Evolutionary conservation across 2,888 invertebrate genomes (phyloP).

Genomic region (Drosophila prostipennis): DNA sequence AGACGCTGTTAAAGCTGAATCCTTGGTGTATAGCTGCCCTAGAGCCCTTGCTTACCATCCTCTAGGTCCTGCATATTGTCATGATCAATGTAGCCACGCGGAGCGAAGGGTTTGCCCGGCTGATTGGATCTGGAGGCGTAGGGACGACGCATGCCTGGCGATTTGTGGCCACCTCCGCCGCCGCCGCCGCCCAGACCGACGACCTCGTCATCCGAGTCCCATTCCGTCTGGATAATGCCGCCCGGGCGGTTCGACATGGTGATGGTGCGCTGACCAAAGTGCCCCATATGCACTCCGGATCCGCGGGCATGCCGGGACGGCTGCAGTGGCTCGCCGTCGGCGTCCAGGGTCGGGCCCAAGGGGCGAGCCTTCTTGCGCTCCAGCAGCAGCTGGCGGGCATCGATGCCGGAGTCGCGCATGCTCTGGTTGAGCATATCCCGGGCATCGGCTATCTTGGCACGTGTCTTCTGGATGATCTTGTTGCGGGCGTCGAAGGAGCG

Average conservation of each 20-base stretch:
- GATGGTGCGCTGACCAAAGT: slow-evolving; percentile 52
- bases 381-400: slow-evolving; percentile 90
- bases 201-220: slow-evolving; percentile 22
- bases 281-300: slow-evolving; percentile 20
- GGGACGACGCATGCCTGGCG: neutral
- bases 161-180: slow-evolving; percentile 12
- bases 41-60: slow-evolving; percentile 70
- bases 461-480: slow-evolving; percentile 91
- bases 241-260: slow-evolving; percentile 42
- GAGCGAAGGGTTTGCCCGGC: slow-evolving; percentile 64
- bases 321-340: slow-evolving; percentile 6
- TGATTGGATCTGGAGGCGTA: slow-evolving; percentile 26
- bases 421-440: slow-evolving; percentile 91
- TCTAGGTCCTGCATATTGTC: slow-evolving; percentile 83
- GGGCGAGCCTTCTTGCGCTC: slow-evolving; percentile 82
- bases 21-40: neutral
- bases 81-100: slow-evolving; percentile 83
- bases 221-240: neutral
- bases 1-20: neutral
- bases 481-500: slow-evolving; percentile 88
- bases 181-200: slow-evolving; percentile 5
- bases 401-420: slow-evolving; percentile 88
- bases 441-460: slow-evolving; percentile 91
- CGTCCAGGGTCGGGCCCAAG: neutral
- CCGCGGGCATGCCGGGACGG: neutral